These are phyloP conservation scores for Cyclargus thomasi DNA, from an alignment of 1,140 invertebrate genomes.

Conservation along the genomic window DNA sequence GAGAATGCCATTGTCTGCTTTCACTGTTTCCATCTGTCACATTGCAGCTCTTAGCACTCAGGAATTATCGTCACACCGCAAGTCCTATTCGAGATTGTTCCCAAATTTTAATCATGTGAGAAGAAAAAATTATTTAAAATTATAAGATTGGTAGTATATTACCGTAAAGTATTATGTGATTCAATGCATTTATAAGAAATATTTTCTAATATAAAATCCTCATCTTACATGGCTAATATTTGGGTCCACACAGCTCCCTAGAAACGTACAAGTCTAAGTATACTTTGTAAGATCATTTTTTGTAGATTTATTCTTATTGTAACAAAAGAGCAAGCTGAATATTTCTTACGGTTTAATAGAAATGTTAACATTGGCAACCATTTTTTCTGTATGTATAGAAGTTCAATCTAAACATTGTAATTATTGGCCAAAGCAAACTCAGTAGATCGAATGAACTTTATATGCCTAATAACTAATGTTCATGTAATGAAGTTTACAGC, in stretches of 20 bases:
- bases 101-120: slow-evolving; percentile 64
- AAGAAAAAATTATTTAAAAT: slow-evolving; percentile 19
- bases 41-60: slow-evolving; percentile 25
- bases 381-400: neutral
- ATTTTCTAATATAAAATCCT: slow-evolving; percentile 37
- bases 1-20: too few species aligned
- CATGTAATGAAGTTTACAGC: slow-evolving; percentile 6
- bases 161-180: slow-evolving; percentile 26
- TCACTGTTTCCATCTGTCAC: slow-evolving; percentile 8
- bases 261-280: slow-evolving; percentile 70
- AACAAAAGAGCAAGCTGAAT: slow-evolving; percentile 18
- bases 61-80: slow-evolving; percentile 65
- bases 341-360: neutral
- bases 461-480: neutral
- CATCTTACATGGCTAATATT: slow-evolving; percentile 59
- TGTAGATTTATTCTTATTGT: slow-evolving; percentile 58
- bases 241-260: slow-evolving; percentile 61
- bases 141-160: slow-evolving; percentile 23
- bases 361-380: neutral
- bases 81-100: slow-evolving; percentile 58
- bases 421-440: neutral
- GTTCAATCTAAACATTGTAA: neutral
- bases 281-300: slow-evolving; percentile 70
- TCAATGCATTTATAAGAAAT: slow-evolving; percentile 33
- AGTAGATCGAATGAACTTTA: neutral